Evolutionary conservation across 2,797 vertebrate genomes (phyloP).

Genomic region (Peromyscus eremicus): DNA sequence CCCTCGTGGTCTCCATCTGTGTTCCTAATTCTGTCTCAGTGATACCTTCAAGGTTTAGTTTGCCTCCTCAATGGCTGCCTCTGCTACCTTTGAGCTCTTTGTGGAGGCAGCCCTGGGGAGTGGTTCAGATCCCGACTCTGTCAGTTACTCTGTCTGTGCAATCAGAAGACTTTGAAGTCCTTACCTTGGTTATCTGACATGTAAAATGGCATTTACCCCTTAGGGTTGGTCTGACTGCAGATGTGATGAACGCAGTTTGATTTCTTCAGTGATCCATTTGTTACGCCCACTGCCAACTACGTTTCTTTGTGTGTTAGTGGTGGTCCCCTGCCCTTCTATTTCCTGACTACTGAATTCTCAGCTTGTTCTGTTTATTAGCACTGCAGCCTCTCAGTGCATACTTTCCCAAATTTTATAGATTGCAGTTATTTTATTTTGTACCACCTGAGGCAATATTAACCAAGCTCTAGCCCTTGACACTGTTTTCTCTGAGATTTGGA

Average conservation of each 20-base stretch:
- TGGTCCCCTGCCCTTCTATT: background rate
- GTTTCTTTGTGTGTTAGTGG: background rate
- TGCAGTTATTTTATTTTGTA: background rate
- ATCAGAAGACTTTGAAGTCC: background rate
- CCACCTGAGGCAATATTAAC: background rate
- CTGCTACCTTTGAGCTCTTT: background rate
- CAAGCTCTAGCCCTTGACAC: background rate
- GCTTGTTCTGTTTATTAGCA: background rate
- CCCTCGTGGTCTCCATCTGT: background rate
- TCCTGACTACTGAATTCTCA: background rate
- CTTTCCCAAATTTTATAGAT: conserved; percentile 13
- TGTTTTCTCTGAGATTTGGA: conserved; percentile 23
- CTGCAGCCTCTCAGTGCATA: background rate
- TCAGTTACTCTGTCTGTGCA: background rate
- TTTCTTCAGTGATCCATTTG: background rate
- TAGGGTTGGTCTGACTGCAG: background rate
- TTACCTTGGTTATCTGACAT: background rate
- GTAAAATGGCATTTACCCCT: background rate
- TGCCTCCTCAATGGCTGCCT: conserved; percentile 4
- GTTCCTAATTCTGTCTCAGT: background rate
- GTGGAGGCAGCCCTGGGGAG: background rate
- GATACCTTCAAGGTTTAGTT: background rate
- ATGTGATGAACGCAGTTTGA: background rate
- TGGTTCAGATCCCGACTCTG: background rate
- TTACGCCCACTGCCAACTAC: background rate